Percentiles rank a stretch among this genome's conserved stretches.
Evolutionary conservation across 2,888 invertebrate species (phyloP).

Genomic region (Caenorhabditis wallacei): DNA sequence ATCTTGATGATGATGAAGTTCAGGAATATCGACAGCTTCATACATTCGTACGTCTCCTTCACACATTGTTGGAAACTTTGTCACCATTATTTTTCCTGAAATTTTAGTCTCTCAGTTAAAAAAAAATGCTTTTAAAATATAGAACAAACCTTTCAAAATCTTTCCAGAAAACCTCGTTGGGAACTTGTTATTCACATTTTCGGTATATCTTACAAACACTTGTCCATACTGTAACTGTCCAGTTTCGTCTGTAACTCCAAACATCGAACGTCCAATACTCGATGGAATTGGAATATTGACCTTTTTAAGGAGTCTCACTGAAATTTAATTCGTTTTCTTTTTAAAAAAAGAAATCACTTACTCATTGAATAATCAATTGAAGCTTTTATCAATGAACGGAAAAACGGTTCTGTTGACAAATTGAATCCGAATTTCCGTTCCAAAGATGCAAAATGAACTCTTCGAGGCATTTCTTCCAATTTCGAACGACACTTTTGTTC

Average conservation of each 20-base stretch:
- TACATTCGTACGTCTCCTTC: constrained; percentile 84
- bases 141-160: constrained; percentile 12
- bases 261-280: constrained; percentile 74
- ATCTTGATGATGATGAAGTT: constrained; percentile 82
- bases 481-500: constrained; percentile 72
- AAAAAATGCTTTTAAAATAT: not conserved
- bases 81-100: constrained; percentile 83
- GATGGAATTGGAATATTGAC: constrained; percentile 69
- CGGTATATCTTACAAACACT: constrained; percentile 78
- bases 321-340: not conserved
- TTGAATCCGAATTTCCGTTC: constrained; percentile 58
- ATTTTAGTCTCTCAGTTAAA: not conserved
- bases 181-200: constrained; percentile 58
- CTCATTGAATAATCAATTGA: constrained; percentile 63
- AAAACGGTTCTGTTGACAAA: constrained; percentile 77
- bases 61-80: constrained; percentile 84
- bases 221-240: constrained; percentile 78
- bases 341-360: constrained; percentile 10
- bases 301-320: constrained; percentile 44
- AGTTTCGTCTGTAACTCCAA: constrained; percentile 80
- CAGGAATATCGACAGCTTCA: constrained; percentile 80
- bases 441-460: constrained; percentile 65
- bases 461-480: constrained; percentile 67
- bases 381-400: constrained; percentile 77
- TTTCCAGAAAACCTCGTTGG: constrained; percentile 23